Evolutionary conservation across 2,888 invertebrate species (phyloP), one percentile per base, ranked within the genome.

Genomic region (Mythimna albipuncta): DNA sequence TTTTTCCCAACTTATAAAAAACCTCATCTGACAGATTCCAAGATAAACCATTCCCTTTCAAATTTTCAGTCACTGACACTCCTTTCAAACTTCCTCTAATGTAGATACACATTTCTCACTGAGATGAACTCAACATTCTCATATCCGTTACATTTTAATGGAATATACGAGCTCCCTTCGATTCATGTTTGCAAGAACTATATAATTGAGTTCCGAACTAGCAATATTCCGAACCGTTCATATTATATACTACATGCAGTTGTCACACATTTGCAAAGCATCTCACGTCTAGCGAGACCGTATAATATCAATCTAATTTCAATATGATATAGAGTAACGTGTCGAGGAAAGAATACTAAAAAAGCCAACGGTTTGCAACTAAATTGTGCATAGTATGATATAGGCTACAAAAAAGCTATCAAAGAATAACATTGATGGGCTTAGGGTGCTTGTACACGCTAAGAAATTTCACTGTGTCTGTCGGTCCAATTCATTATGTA

Each of bases 261-360:
- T 47, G 21, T 62, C 62, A 57, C 7, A 66, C 52, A 75, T 79
- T 69, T 26, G 19, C 35, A 44, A 84, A 58, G 11, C 75, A 16
- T 19, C 50, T 69, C 83, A 82, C 85, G 79, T 72, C 10, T 41
- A 0, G 32, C 10, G 32, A 61, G 52, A 73, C 63, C 64, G 61
- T 67, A 67, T 44, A 47, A 58, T 38, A 69, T 79, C 70, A 75
- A 78, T 84, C 68, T 82, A 57, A 81, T 75, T 78, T 74, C 61
- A 83, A 84, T 84, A 70, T 68, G 41, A 80, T 75, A 75, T 67
- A 73, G 21, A 68, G 26, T 55, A 73, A 41, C 26, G 41, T 54
- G 47, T 57, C 47, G 66, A 57, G 64, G 44, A 21, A 68, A 55
- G 84, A 81, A 77, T 84, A 84, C 54, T 66, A 74, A 82, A 35